A percentile compares a stretch with the other conserved stretches of the same genome.
Conservation (phyloP, 2,797 vertebrate genomes). For the Xenentodon cancila region DNA sequence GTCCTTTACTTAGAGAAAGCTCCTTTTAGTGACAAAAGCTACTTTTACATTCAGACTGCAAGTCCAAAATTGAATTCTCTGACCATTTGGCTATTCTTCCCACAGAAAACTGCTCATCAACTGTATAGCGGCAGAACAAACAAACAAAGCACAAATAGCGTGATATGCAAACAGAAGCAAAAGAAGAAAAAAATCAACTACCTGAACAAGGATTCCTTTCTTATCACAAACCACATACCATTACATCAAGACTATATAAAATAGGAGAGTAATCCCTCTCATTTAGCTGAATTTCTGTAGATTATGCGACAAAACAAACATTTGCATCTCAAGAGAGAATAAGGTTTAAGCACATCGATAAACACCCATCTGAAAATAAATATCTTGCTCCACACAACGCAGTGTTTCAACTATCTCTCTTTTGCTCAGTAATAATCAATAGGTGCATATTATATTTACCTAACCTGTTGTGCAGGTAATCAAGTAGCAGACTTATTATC, state of each 20-base stretch:
- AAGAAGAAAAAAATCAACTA: conserved; percentile 7
- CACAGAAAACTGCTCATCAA: not conserved
- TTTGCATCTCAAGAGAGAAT: conserved; percentile 45
- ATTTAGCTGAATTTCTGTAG: conserved; percentile 46
- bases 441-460: conserved; percentile 26
- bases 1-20: conserved; percentile 35
- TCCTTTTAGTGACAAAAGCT: conserved; percentile 28
- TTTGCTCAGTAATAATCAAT: conserved; percentile 29
- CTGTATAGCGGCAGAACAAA: conserved; percentile 31
- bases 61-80: conserved; percentile 25
- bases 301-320: conserved; percentile 45
- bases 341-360: conserved; percentile 37
- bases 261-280: conserved; percentile 34
- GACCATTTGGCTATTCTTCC: conserved; percentile 25
- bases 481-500: conserved; percentile 39
- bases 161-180: conserved; percentile 24
- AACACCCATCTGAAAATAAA: conserved; percentile 44
- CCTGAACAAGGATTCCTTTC: conserved; percentile 25
- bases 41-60: conserved; percentile 51
- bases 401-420: conserved; percentile 25
- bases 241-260: conserved; percentile 28
- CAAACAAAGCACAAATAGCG: conserved; percentile 33
- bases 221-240: conserved; percentile 33
- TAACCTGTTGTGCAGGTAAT: conserved; percentile 30
- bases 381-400: conserved; percentile 28